Percentiles rank a stretch among this genome's conserved stretches.
phyloP scores from a whole-genome alignment of 2,797 vertebrate species.

The Pachyuromys duprasi region DNA sequence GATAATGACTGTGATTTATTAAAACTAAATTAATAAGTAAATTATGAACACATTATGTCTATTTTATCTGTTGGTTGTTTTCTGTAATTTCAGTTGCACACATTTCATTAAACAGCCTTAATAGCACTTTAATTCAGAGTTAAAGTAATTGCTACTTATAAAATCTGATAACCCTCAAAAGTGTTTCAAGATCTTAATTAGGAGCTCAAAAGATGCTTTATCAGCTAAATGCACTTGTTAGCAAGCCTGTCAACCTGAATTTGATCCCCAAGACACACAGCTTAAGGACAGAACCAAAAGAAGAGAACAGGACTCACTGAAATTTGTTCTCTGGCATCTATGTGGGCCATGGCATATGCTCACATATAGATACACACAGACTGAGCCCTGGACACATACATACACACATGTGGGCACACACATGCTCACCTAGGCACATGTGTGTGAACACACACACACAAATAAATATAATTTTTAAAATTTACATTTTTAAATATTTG shows the following conservation, averaged over 20 bases:
- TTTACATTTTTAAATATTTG: neutral
- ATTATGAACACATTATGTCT: neutral
- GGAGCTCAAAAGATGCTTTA: neutral
- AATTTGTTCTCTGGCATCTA: neutral
- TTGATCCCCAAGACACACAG: neutral
- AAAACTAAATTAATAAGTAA: neutral
- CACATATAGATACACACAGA: neutral
- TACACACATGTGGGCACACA: neutral
- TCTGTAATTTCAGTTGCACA: neutral
- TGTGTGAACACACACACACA: neutral
- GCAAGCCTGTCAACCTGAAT: neutral
- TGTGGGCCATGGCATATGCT: neutral
- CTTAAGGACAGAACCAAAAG: neutral
- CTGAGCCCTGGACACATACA: neutral
- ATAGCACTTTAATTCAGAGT: neutral
- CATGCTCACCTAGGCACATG: neutral
- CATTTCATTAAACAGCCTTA: conserved; percentile 38
- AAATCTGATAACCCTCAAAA: neutral
- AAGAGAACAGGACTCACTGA: neutral
- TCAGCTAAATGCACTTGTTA: neutral
- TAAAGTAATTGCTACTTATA: conserved; percentile 27
- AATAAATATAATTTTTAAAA: neutral
- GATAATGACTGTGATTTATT: conserved; percentile 4
- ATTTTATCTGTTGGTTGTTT: neutral
- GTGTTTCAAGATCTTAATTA: conserved; percentile 1